phyloP scores from a whole-genome alignment of 2,888 invertebrate species.

The Nycteola revayana region DNA sequence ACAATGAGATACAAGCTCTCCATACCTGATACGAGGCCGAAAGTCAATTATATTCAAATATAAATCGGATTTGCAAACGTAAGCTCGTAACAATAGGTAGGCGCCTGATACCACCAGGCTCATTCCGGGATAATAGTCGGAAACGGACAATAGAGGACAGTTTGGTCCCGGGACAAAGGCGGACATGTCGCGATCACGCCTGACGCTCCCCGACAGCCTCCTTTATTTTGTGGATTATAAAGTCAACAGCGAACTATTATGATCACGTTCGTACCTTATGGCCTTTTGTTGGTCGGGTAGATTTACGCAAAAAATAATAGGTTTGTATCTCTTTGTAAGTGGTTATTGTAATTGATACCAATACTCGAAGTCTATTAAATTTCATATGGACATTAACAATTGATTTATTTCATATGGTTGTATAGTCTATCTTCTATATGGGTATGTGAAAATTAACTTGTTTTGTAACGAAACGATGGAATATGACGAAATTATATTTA shows the following conservation, averaged over 20 bases:
- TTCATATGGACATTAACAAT: no score
- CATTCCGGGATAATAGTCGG: conserved; percentile 47
- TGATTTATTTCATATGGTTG: no score
- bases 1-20: conserved; percentile 69
- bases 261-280: conserved; percentile 27
- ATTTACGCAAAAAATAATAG: conserved; percentile 5
- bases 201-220: conserved; percentile 35
- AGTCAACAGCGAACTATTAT: conserved; percentile 41
- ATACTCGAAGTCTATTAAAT: no score
- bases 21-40: conserved; percentile 73
- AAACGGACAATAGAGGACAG: conserved; percentile 43
- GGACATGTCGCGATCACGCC: conserved; percentile 39
- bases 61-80: conserved; percentile 81
- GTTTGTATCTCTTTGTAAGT: conserved; percentile 6
- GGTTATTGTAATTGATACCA: conserved; percentile 19
- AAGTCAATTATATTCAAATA: conserved; percentile 82
- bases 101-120: conserved; percentile 54
- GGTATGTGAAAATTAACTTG: no score
- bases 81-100: conserved; percentile 73
- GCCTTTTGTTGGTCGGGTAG: conserved; percentile 18
- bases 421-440: no score
- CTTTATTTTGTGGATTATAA: conserved; percentile 52
- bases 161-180: conserved; percentile 35
- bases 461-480: no score
- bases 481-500: no score